Conservation (phyloP, 2,113 vertebrate genomes). For the Elephas maximus region DNA sequence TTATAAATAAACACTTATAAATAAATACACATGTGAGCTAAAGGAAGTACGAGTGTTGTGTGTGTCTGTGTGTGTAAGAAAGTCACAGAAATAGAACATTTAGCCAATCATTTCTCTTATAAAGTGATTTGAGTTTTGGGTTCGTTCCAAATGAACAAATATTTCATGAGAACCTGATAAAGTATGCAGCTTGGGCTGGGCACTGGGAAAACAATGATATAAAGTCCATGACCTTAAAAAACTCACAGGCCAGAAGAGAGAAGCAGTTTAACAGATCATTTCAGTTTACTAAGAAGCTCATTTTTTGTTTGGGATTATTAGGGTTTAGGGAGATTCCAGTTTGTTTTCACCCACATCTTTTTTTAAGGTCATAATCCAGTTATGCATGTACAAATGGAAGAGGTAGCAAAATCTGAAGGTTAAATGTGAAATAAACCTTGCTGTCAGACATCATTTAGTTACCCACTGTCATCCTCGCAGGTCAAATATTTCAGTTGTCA, state of each 20-base stretch:
- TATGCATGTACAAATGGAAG: background rate
- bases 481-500: background rate
- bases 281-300: background rate
- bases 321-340: background rate
- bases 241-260: background rate
- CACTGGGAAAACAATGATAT: background rate
- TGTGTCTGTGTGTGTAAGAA: background rate
- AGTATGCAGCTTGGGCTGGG: background rate
- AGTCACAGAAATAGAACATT: background rate
- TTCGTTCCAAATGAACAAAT: background rate
- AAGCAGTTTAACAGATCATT: background rate
- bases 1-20: background rate
- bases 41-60: background rate
- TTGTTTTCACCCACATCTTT: background rate
- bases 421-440: constrained; percentile 13
- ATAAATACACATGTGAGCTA: background rate
- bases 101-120: background rate
- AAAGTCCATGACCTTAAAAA: background rate
- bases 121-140: background rate
- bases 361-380: background rate
- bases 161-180: background rate
- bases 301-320: background rate
- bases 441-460: background rate
- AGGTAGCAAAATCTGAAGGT: background rate
- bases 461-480: background rate